phyloP scores from a whole-genome alignment of 2,797 vertebrate species.

The Podargus strigoides region DNA sequence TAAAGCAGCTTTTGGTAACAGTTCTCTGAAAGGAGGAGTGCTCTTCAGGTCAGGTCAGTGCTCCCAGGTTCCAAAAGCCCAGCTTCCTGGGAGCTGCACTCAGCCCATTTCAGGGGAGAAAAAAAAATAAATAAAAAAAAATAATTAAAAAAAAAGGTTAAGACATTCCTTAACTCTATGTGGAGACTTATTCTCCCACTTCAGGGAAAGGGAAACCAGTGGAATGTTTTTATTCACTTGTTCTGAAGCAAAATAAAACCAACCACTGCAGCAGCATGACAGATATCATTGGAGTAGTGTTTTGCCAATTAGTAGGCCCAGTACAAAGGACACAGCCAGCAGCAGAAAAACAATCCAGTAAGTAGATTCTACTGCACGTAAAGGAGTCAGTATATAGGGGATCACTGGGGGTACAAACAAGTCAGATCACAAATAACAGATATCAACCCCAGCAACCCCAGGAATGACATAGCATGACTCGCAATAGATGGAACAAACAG shows the following conservation, averaged over 20 bases:
- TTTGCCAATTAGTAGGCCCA: too few species aligned
- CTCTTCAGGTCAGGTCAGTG: fast-evolving
- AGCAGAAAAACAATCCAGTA: too few species aligned
- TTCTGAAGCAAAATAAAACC: neutral
- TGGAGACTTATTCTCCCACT: neutral
- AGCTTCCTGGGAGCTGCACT: neutral
- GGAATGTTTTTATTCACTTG: neutral
- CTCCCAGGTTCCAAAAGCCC: neutral
- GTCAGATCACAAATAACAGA: too few species aligned
- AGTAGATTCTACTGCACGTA: too few species aligned
- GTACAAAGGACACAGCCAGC: too few species aligned
- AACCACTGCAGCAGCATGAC: neutral
- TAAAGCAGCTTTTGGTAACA: neutral
- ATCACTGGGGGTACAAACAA: too few species aligned
- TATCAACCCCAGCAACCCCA: too few species aligned
- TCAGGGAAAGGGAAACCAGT: neutral
- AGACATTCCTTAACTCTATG: neutral
- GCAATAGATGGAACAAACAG: too few species aligned
- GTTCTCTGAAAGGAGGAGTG: neutral
- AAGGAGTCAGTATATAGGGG: too few species aligned
- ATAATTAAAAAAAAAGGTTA: neutral
- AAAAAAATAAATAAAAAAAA: neutral
- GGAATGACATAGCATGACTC: too few species aligned
- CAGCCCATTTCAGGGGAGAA: neutral
- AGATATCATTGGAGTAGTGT: neutral